Base-by-base conservation (phyloP, 2,888 invertebrate genomes). In the Neocrepidodera transversa region DNA sequence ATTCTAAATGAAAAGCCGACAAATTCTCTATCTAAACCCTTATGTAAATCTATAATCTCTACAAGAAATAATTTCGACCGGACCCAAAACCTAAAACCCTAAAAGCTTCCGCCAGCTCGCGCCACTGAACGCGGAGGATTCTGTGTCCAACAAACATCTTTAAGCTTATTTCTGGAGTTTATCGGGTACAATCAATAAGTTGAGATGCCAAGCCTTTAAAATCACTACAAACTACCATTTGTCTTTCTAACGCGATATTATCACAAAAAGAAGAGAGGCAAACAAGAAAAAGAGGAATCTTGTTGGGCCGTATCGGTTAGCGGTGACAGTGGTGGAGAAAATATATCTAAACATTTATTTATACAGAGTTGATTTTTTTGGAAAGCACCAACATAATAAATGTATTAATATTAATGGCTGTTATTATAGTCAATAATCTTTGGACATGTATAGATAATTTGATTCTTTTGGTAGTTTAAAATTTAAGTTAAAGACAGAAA, bases 221-320 rank as follows among this genome's bases (percentile, higher is more conserved):
- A 72, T 66, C 60, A 65, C 47, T 53, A 68, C 68, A 70, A 69
- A 71, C 67, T 32, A 69, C 70, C 75, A 75, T 75, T 75, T 74
- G 74, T 75, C 75, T 75, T 74, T 70, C 71, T 71, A 73, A 71
- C 68, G 70, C 66, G 73, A 73, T 74, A 71, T 65, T 66, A 73
- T 73, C 74, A 54, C 16, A 38, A 52, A 38, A 54, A 13, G 52
- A 50, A 38, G 23, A 53, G 36, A 42, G n/a, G n/a, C n/a, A n/a
- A n/a, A n/a, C n/a, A n/a, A n/a, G n/a, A n/a, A n/a, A n/a, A n/a
- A n/a, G n/a, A n/a, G n/a, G n/a, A n/a, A n/a, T n/a, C n/a, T n/a
- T n/a, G n/a, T n/a, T n/a, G n/a, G n/a, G n/a, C n/a, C n/a, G n/a
- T n/a, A n/a, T n/a, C n/a, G n/a, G n/a, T n/a, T n/a, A n/a, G n/a